phyloP scores from a whole-genome alignment of 2,113 vertebrate genomes.

The Mystacornis crossleyi region DNA sequence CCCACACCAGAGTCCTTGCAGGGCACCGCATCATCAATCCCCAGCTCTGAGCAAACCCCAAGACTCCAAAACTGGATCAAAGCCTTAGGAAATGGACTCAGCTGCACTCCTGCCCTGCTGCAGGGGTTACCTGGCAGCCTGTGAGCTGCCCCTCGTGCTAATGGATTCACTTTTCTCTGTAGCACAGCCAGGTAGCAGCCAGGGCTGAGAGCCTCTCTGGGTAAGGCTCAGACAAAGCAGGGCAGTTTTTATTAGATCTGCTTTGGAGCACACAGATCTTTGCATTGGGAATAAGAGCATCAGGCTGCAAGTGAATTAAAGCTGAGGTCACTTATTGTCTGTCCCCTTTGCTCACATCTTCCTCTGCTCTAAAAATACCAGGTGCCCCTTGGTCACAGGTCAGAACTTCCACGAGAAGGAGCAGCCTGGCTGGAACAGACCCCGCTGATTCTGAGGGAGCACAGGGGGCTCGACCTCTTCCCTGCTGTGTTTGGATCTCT shows the following conservation, averaged over 20 bases:
- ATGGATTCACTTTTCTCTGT: not conserved
- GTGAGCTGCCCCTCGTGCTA: not conserved
- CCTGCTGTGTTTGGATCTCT: not conserved
- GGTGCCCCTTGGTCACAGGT: not conserved
- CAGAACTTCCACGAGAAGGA: not conserved
- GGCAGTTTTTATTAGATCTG: not conserved
- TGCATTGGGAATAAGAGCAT: not conserved
- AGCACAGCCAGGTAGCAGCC: not conserved
- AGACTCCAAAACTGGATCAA: not conserved
- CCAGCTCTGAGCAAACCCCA: not conserved
- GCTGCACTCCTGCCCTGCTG: not conserved
- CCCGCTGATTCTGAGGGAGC: not conserved
- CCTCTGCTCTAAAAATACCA: not conserved
- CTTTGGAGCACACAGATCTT: not conserved
- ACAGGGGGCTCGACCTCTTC: fast-evolving
- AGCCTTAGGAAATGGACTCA: not conserved
- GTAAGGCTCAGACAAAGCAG: not conserved
- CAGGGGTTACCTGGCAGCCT: not conserved
- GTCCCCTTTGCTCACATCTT: not conserved
- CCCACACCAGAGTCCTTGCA: not conserved
- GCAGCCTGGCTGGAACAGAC: not conserved
- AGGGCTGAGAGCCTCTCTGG: not conserved
- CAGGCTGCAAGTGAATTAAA: not conserved
- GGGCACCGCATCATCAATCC: too few species aligned
- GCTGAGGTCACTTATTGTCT: not conserved